phyloP scores from a whole-genome alignment of 2,797 vertebrate species.

The Centroberyx gerrardi region DNA sequence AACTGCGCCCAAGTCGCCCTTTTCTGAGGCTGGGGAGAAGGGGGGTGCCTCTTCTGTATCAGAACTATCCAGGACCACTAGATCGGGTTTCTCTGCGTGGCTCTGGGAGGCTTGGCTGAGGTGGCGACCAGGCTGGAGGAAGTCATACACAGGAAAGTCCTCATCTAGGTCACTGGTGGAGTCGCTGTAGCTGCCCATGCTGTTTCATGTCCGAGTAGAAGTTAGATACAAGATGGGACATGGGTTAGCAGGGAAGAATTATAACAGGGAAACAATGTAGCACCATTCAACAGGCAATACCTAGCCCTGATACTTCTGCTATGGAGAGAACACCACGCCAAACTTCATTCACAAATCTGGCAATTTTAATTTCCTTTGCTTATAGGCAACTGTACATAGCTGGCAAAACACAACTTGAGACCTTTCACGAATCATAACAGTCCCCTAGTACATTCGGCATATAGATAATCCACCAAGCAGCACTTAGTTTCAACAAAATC shows the following conservation, averaged over 20 bases:
- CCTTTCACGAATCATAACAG: background rate
- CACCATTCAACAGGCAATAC: no score
- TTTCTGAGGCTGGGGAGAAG: background rate
- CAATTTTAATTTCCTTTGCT: background rate
- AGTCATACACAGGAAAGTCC: constrained; percentile 84
- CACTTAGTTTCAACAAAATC: background rate
- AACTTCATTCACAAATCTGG: background rate
- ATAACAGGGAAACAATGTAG: background rate
- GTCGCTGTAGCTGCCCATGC: constrained; percentile 75
- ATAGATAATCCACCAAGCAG: background rate
- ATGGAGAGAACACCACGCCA: background rate
- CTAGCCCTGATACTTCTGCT: no score
- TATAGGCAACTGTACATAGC: background rate
- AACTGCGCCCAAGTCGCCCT: fast-evolving
- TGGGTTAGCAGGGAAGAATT: background rate
- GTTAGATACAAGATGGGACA: background rate
- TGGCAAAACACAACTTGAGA: background rate
- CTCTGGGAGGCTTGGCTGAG: constrained; percentile 9
- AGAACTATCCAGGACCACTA: constrained; percentile 41
- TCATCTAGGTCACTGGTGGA: constrained; percentile 82
- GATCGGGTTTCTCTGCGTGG: background rate
- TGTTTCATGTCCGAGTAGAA: background rate
- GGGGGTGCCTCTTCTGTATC: constrained; percentile 24
- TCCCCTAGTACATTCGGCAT: background rate
- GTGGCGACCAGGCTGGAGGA: constrained; percentile 68